Evolutionary conservation across 92 coral and sea anemone species (phyloP).

Genomic region (Pocillopora grandis): DNA sequence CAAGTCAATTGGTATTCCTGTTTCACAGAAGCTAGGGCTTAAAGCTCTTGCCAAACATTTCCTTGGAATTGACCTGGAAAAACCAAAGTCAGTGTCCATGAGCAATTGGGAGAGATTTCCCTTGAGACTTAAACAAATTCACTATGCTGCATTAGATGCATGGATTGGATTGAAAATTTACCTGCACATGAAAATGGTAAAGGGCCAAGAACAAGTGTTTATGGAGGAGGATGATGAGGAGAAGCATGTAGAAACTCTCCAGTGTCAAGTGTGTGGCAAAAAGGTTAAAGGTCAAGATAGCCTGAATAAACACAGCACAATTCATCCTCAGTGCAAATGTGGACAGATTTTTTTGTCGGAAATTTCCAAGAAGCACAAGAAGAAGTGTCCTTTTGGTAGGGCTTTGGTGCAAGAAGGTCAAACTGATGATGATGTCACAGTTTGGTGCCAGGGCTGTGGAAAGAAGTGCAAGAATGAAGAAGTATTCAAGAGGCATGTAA

Average conservation of each 20-base stretch:
- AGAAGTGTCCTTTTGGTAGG: constrained; percentile 12
- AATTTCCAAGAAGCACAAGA: constrained; percentile 63
- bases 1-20: constrained; percentile 12
- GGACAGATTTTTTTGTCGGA: constrained; percentile 59
- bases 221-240: neutral
- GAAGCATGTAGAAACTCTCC: neutral
- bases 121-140: constrained; percentile 52
- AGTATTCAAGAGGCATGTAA: constrained; percentile 43
- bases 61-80: constrained; percentile 49
- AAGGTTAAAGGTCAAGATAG: constrained; percentile 38
- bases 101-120: constrained; percentile 83
- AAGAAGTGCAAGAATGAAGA: constrained; percentile 36
- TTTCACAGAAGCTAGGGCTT: constrained; percentile 46
- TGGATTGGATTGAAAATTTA: constrained; percentile 72
- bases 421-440: neutral
- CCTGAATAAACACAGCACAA: constrained; percentile 57
- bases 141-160: constrained; percentile 79
- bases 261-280: constrained; percentile 24
- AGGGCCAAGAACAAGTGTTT: neutral
- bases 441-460: constrained; percentile 48
- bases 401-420: neutral
- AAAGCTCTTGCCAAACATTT: constrained; percentile 51
- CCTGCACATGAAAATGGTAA: constrained; percentile 39
- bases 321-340: constrained; percentile 73
- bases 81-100: constrained; percentile 56